Percentiles rank a stretch among this genome's conserved stretches.
Conservation (phyloP, 2,888 invertebrate species). For the Clivina fossor region DNA sequence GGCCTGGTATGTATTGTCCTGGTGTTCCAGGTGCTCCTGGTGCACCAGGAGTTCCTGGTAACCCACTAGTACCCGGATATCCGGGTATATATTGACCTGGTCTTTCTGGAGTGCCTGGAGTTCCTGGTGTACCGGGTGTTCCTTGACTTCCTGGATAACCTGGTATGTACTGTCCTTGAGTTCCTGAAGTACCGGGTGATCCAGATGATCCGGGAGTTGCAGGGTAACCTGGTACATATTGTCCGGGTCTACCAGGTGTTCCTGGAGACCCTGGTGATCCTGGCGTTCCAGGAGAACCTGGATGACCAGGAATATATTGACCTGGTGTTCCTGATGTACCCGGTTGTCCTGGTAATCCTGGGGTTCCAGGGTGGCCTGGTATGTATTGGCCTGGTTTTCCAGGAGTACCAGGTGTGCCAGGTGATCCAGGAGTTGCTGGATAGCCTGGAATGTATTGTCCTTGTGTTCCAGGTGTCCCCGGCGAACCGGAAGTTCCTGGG, state of each 20-base stretch:
- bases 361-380: constrained; percentile 33
- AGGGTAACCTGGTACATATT: constrained; percentile 28
- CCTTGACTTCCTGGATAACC: constrained; percentile 42
- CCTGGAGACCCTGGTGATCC: constrained; percentile 22
- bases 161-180: constrained; percentile 42
- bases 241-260: constrained; percentile 23
- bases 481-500: constrained; percentile 11
- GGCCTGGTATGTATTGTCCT: constrained; percentile 54
- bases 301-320: constrained; percentile 37
- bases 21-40: constrained; percentile 42
- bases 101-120: constrained; percentile 24
- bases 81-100: constrained; percentile 46
- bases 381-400: constrained; percentile 48
- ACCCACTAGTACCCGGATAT: too few species aligned
- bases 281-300: constrained; percentile 21
- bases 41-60: constrained; percentile 16
- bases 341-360: constrained; percentile 30
- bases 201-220: constrained; percentile 34
- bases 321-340: constrained; percentile 42
- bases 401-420: constrained; percentile 48
- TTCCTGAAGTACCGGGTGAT: constrained; percentile 41
- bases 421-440: constrained; percentile 44
- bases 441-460: constrained; percentile 11
- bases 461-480: constrained; percentile 40
- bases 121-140: constrained; percentile 37